Base-by-base conservation (phyloP, 2,888 invertebrate genomes). In the Drosophila paramelanica region DNA sequence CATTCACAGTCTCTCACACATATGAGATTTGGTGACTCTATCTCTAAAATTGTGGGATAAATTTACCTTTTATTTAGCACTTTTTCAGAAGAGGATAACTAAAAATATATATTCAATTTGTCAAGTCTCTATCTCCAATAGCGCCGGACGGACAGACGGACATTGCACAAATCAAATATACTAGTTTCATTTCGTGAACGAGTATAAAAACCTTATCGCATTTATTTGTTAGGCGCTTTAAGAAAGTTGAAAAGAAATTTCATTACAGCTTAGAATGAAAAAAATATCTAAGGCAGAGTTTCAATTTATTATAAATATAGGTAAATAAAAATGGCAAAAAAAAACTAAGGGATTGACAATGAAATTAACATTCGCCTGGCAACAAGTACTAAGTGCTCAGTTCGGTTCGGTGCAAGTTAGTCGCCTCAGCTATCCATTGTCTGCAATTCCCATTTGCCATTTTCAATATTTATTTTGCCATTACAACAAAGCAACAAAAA, bases 391-490 rank as follows among this genome's bases (percentile, higher is more conserved):
- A 20, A 31, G n/a, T 51, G 57, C 23, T 20, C 36, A 52, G 41
- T 20, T 49, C 25, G 42, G 56, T 25, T 61, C 52, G 43, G 42
- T 17, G 51, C 17, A 41, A 53, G 58, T 60, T 61, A 53, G 62
- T 50, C 41, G 33, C 33, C 46, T 38, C 23, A 61, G 41, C 55
- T 60, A 67, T 78, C 51, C 70, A 83, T 81, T 84, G 81, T 87
- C 68, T 74, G 79, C 82, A 81, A 82, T 82, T 81, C 88, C 81
- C 81, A 88, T 82, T 88, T 81, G 82, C 72, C 81, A 85, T 82
- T 82, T 85, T 75, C 79, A 88, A 82, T 88, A 82, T 88, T 85
- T 82, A 85, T 88, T 81, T 75, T 81, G 33, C 64, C 82, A 79
- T 73, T 78, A 64, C 76, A 73, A 67, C 23, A 61, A 50, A 41